Evolutionary conservation across 2,113 vertebrate genomes (phyloP).

Genomic region (Gadus chalcogrammus): DNA sequence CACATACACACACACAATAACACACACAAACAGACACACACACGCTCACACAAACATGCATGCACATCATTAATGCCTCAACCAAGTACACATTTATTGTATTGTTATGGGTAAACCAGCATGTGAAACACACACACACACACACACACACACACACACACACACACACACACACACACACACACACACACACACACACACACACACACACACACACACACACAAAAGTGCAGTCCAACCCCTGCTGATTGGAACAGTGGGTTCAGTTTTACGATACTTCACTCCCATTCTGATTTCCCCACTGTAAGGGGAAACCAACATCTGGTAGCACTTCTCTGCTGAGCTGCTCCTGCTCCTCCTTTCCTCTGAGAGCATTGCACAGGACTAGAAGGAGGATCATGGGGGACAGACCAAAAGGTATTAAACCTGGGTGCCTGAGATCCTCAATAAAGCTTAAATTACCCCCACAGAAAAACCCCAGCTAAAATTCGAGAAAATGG

Average conservation of each 20-base stretch:
- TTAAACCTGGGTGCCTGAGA: slow-evolving; percentile 11
- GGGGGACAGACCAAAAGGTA: slow-evolving; percentile 5
- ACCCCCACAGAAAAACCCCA: neutral
- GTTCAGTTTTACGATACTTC: slow-evolving; percentile 51
- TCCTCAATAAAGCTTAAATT: neutral
- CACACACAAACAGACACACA: slow-evolving; percentile 11
- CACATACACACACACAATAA: neutral
- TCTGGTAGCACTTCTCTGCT: slow-evolving; percentile 57
- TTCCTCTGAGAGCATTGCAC: slow-evolving; percentile 34
- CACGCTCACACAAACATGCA: neutral
- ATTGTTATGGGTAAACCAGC: too few relatives aligned
- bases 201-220: neutral
- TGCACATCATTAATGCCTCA: too few relatives aligned
- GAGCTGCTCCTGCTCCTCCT: slow-evolving; percentile 38
- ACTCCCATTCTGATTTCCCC: slow-evolving; percentile 45
- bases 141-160: slow-evolving; percentile 1
- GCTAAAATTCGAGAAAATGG: too few relatives aligned
- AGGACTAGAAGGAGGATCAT: slow-evolving; percentile 56
- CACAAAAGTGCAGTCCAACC: slow-evolving; percentile 13
- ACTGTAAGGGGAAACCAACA: slow-evolving; percentile 46
- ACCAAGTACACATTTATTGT: too few relatives aligned
- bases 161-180: neutral
- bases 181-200: slow-evolving; percentile 8
- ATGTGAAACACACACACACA: neutral
- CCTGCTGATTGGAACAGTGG: slow-evolving; percentile 31